Percentiles rank a stretch among this genome's conserved stretches.
Conservation (phyloP, 2,888 invertebrate species). For the Acleris sparsana region DNA sequence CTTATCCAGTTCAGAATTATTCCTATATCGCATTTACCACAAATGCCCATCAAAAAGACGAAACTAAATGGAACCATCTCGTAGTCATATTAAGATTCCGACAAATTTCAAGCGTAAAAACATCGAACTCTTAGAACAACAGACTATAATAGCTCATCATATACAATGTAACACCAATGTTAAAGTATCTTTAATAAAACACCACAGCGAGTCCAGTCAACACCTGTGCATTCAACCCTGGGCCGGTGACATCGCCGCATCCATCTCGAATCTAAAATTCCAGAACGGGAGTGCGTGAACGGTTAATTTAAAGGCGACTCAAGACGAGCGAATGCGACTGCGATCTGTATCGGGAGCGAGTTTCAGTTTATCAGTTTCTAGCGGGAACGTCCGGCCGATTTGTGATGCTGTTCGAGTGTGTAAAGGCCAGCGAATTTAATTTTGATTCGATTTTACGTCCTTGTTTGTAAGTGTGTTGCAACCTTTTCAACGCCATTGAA, state of each 20-base stretch:
- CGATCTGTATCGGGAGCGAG: constrained; percentile 78
- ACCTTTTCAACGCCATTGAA: too few species aligned
- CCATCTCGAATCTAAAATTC: constrained; percentile 81
- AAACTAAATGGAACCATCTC: too few species aligned
- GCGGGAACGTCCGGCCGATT: constrained; percentile 73
- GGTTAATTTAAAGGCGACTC: constrained; percentile 78
- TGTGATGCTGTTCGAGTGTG: constrained; percentile 40
- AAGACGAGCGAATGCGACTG: constrained; percentile 66
- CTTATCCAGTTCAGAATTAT: too few species aligned
- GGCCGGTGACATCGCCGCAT: constrained; percentile 55
- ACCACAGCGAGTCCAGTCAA: not conserved
- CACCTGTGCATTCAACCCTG: constrained; percentile 17
- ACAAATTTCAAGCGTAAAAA: not conserved
- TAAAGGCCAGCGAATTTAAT: constrained; percentile 35
- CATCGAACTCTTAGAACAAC: not conserved
- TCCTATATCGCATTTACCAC: too few species aligned
- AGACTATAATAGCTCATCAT: not conserved
- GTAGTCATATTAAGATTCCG: too few species aligned
- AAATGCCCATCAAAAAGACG: too few species aligned
- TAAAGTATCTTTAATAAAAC: not conserved
- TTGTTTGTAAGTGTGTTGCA: too few species aligned
- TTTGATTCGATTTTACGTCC: not conserved
- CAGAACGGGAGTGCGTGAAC: constrained; percentile 75
- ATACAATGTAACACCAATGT: not conserved
- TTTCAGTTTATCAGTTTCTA: constrained; percentile 81